phyloP scores from a whole-genome alignment of 1,140 invertebrate species.

The Drosophila lowei region DNA sequence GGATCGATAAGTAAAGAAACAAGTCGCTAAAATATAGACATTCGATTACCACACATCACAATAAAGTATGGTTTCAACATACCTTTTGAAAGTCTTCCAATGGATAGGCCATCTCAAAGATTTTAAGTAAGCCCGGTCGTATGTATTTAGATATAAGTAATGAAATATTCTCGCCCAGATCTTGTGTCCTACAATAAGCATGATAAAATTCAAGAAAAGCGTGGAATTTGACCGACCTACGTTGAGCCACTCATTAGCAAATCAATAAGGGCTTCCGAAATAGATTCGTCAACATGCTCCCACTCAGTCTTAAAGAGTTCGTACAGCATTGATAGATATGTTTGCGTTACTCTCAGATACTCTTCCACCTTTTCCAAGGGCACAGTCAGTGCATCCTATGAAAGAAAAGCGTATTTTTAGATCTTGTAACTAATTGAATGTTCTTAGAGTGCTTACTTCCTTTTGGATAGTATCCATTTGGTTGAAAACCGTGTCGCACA shows the following conservation, averaged over 20 bases:
- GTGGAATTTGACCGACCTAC: slow-evolving; percentile 10
- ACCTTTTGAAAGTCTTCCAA: slow-evolving; percentile 50
- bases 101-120: slow-evolving; percentile 43
- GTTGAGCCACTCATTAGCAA: slow-evolving; percentile 27
- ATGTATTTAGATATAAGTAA: slow-evolving; percentile 31
- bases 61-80: no score
- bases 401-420: not conserved
- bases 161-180: slow-evolving; percentile 9
- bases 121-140: slow-evolving; percentile 19
- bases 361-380: slow-evolving; percentile 32
- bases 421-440: not conserved
- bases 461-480: slow-evolving; percentile 22
- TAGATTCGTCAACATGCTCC: slow-evolving; percentile 10
- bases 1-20: not conserved
- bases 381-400: slow-evolving; percentile 20
- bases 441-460: slow-evolving; percentile 13
- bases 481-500: slow-evolving; percentile 34
- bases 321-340: slow-evolving; percentile 43
- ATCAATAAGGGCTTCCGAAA: slow-evolving; percentile 22
- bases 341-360: slow-evolving; percentile 18
- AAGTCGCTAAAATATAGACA: slow-evolving; percentile 17
- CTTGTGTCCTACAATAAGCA: slow-evolving; percentile 14
- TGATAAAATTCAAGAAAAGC: not conserved
- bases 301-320: slow-evolving; percentile 35
- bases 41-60: not conserved